A percentile compares a stretch with the other conserved stretches of the same genome.
Evolutionary conservation across 1,140 invertebrate species (phyloP).

Genomic region (Microplitis demolitor): DNA sequence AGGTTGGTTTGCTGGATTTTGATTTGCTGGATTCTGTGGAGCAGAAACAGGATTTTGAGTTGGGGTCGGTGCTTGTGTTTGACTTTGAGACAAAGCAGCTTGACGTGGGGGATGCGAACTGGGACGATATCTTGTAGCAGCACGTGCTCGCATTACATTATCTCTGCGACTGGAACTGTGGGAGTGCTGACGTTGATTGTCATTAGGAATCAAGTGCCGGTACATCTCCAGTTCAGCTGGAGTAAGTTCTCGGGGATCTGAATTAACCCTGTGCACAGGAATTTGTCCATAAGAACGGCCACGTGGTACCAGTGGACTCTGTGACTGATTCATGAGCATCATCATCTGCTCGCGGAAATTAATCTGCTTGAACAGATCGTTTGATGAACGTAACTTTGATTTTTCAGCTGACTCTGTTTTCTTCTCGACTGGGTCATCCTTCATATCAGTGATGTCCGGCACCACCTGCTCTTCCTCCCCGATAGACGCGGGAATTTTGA

Average conservation of each 20-base stretch:
- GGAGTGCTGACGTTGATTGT: constrained; percentile 39
- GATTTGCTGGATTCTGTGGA: background rate
- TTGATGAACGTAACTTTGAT: constrained; percentile 16
- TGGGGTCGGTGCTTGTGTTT: background rate
- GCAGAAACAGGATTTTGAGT: constrained; percentile 11
- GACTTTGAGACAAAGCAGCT: background rate
- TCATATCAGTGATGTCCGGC: constrained; percentile 49
- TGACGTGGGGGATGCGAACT: background rate
- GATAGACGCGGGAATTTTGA: constrained; percentile 47
- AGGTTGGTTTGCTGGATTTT: background rate
- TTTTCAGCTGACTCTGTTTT: constrained; percentile 30
- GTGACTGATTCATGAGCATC: constrained; percentile 43
- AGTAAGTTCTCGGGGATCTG: constrained; percentile 55
- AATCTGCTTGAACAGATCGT: constrained; percentile 38
- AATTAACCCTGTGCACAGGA: constrained; percentile 54
- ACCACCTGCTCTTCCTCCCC: constrained; percentile 53
- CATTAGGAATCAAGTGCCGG: constrained; percentile 50
- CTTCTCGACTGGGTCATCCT: constrained; percentile 37
- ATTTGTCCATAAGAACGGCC: constrained; percentile 49
- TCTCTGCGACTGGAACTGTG: constrained; percentile 35
- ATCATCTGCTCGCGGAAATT: constrained; percentile 45
- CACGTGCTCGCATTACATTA: constrained; percentile 30
- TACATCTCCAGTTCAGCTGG: constrained; percentile 52
- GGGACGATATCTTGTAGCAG: constrained; percentile 33
- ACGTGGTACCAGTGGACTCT: constrained; percentile 38